Percentiles rank a stretch among this genome's conserved stretches.
Conservation (phyloP, 23 tunicate genomes). For the Halocynthia roretzi region DNA sequence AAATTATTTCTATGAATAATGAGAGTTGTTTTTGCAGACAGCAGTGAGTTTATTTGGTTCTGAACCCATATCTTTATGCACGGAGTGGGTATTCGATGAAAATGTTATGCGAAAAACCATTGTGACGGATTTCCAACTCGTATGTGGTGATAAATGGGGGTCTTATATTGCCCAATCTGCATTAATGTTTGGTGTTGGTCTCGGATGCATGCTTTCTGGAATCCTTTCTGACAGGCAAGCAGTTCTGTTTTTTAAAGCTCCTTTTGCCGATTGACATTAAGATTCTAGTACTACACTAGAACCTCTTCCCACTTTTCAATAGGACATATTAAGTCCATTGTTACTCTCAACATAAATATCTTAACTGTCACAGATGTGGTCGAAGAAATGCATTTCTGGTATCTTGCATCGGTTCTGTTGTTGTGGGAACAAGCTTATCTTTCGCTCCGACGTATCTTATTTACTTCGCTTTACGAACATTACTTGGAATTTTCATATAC, state of each 20-base stretch:
- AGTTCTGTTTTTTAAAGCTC: not conserved
- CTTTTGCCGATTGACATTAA: too few species aligned
- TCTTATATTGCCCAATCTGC: conserved; percentile 47
- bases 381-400: conserved; percentile 29
- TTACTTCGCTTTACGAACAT: conserved; percentile 7
- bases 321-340: too few species aligned
- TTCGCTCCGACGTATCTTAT: conserved; percentile 10
- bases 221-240: conserved; percentile 63
- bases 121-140: conserved; percentile 72
- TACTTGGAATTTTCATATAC: conserved; percentile 28
- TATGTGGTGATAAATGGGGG: conserved; percentile 54
- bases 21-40: too few species aligned
- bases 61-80: conserved; percentile 6
- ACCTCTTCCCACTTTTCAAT: too few species aligned
- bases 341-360: not conserved
- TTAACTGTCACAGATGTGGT: conserved; percentile 24
- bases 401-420: not conserved
- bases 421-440: conserved; percentile 27
- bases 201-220: conserved; percentile 65
- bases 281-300: too few species aligned
- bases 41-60: too few species aligned
- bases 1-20: too few species aligned
- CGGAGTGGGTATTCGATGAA: conserved; percentile 44
- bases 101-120: conserved; percentile 38
- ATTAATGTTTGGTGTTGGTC: conserved; percentile 70